Evolutionary conservation across 2,113 vertebrate genomes (phyloP), one percentile per base, ranked within the genome.

Genomic region (Argyrosomus japonicus): DNA sequence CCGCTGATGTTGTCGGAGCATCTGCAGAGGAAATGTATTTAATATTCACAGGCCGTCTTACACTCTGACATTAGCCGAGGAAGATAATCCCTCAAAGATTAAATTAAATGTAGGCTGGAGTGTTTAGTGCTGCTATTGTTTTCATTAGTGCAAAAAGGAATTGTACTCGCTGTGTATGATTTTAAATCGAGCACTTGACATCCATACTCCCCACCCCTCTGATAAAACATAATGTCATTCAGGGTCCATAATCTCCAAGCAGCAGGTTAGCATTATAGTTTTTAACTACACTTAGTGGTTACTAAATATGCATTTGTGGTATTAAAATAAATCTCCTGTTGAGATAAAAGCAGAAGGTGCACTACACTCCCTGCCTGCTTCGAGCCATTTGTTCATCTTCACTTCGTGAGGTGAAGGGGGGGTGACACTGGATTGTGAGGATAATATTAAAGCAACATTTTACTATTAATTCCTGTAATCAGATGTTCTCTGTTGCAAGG

Each of bases 251-350:
- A 94, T 95, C 94, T 91, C 83, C 81, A n/a, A 91, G 84, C 94
- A 95, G 93, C 94, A 94, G 93, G 93, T 95, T 94, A 94, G 93
- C 84, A 93, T 95, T 95, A 94, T 17, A 85, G 90, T 91, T 95
- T 90, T 92, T 93, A 95, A 93, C 94, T 93, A 93, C 91, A 88
- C 88, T 95, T 92, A 95, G 89, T 56, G 53, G 75, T 84, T 90
- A 71, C 89, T 91, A 90, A 90, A 94, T 85, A 93, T 93, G 86
- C 93, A 93, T 92, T 94, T 93, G 90, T 77, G 79, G 92, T 69
- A 93, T 95, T 94, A 93, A 86, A 92, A 75, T 90, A 93, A 91
- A 93, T 93, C 91, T 93, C 92, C 86, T 92, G 87, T 88, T 87
- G 82, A 91, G 93, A 87, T 93, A 79, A 91, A 93, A 95, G 93